Evolutionary conservation across 1,140 invertebrate species (phyloP), one percentile per base, ranked within the genome.

Genomic region (Lepidurus apus): DNA sequence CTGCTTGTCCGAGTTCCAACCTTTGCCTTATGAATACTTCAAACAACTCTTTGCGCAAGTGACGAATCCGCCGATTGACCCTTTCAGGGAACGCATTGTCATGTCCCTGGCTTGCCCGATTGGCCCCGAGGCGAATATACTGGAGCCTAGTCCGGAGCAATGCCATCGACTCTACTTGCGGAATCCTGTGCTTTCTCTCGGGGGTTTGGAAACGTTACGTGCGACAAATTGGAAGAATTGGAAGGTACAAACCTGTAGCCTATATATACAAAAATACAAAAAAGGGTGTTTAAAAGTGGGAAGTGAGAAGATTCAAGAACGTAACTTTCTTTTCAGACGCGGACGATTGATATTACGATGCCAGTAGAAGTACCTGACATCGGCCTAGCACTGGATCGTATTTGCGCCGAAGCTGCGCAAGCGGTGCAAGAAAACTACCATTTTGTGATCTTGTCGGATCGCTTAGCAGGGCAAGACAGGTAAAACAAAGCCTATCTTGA

Each of bases 31-130:
- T 85, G 95, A 97, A 81, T 99, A 99, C 85, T 99, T 99, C 87
- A 98, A 99, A 84, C 98, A 99, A 85, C 87, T 99, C n/a, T 99
- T 99, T 87, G 98, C 98, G 42, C 98, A 99, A 89, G 97, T 99
- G 74, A 99, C 98, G 80, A 99, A 99, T 88, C 98, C 98, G n/a
- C 97, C 98, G 6, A 99, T 99, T 81, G 98, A 99, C 89, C 98
- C 98, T 53, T 98, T 99, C 89, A 91, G 98, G 82, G 98, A 99
- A 86, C 96, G 95, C 85, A 95, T 99, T 80, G 97, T 99, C 75
- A 99, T 99, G 97, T 98, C 97, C 0, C 87, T 99, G 83, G 90
- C 95, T 79, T 94, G 93, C 83, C 93, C 93, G 0, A 92, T 95
- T 82, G 94, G 93, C 1, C 97, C 98, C 0, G 96, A 97, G 83